phyloP scores from a whole-genome alignment of 2,113 vertebrate species.

The Nothocercus nigrocapillus region DNA sequence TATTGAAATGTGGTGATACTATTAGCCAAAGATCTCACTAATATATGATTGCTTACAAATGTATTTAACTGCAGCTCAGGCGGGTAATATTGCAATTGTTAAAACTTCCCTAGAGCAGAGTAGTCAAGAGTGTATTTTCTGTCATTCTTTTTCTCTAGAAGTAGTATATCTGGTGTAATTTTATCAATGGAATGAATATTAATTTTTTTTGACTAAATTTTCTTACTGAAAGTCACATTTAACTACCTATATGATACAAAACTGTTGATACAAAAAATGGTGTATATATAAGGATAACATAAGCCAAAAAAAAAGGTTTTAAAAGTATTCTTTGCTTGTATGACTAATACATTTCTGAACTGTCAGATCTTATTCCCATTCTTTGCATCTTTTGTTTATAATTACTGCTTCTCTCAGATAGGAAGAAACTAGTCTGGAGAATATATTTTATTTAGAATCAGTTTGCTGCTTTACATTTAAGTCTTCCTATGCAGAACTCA shows the following conservation, averaged over 20 bases:
- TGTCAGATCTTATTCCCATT: not conserved
- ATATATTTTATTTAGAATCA: not conserved
- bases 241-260: not conserved
- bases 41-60: not conserved
- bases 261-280: not conserved
- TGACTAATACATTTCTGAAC: not conserved
- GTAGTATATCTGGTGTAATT: not conserved
- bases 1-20: not conserved
- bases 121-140: not conserved
- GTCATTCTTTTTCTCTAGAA: not conserved
- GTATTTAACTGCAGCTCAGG: not conserved
- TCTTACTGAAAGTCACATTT: not conserved
- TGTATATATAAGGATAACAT: not conserved
- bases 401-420: not conserved
- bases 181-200: not conserved
- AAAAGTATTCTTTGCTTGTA: not conserved
- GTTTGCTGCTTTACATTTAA: not conserved
- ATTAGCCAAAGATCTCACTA: not conserved
- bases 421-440: not conserved
- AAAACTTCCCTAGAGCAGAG: not conserved
- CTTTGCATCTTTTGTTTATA: not conserved
- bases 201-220: not conserved
- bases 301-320: not conserved
- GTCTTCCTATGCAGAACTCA: not conserved
- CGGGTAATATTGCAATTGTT: not conserved